A percentile compares a stretch with the other conserved stretches of the same genome.
These are phyloP conservation scores for Fistularia commersonii DNA, from an alignment of 2,797 vertebrate species.

Conservation along the genomic window DNA sequence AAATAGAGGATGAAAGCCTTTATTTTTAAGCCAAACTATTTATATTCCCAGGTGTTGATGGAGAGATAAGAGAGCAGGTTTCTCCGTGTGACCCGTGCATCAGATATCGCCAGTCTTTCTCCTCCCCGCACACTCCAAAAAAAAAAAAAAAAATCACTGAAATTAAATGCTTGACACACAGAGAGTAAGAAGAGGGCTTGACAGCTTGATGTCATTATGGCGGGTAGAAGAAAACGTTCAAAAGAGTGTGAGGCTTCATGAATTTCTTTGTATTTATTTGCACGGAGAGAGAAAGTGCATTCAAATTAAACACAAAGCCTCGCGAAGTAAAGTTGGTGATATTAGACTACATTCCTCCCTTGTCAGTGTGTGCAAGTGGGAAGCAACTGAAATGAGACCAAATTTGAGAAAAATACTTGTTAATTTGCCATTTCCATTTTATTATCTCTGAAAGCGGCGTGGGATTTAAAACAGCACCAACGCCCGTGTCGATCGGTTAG, in stretches of 20 bases:
- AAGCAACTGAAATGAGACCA: slow-evolving; percentile 34
- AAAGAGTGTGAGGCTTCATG: slow-evolving; percentile 19
- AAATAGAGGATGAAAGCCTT: slow-evolving; percentile 62
- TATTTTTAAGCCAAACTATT: slow-evolving; percentile 67
- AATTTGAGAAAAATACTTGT: slow-evolving; percentile 21
- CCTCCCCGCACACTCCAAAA: background rate
- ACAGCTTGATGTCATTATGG: slow-evolving; percentile 26
- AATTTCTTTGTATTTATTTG: slow-evolving; percentile 32
- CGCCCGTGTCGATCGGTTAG: too few species aligned
- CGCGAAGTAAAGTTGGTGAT: slow-evolving; percentile 12
- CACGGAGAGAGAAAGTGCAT: slow-evolving; percentile 4
- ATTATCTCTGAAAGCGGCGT: background rate
- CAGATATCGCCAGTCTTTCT: slow-evolving; percentile 21
- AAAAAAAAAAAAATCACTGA: slow-evolving; percentile 7
- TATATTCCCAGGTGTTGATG: slow-evolving; percentile 51
- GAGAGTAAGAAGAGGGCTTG: slow-evolving; percentile 53
- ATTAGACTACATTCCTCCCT: slow-evolving; percentile 22
- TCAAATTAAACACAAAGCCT: slow-evolving; percentile 17
- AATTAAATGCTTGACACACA: slow-evolving; percentile 48
- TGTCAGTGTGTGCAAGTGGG: slow-evolving; percentile 22
- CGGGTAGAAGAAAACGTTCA: slow-evolving; percentile 39
- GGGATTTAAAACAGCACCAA: too few species aligned
- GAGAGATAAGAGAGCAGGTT: slow-evolving; percentile 38
- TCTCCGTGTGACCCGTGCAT: slow-evolving; percentile 42
- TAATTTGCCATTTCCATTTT: background rate